Conservation (phyloP, 2,797 vertebrate species). For the Catostomus latipinnis region DNA sequence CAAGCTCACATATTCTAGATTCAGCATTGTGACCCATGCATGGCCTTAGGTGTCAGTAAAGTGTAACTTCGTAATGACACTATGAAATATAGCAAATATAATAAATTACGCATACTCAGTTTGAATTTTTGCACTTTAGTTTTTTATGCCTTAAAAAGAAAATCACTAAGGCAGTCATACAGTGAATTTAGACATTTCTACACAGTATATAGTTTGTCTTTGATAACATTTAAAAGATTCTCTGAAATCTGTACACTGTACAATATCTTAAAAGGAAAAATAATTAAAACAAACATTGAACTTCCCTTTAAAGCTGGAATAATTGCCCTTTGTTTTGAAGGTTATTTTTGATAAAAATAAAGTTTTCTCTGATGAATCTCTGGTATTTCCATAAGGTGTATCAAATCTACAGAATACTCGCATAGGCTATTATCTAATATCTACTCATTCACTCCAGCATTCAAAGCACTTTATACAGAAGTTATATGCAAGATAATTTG, state of each 20-base stretch:
- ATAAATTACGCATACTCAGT: slow-evolving; percentile 76
- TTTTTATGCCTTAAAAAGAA: slow-evolving; percentile 90
- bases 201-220: slow-evolving; percentile 90
- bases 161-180: slow-evolving; percentile 91
- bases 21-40: not conserved
- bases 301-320: slow-evolving; percentile 86
- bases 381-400: slow-evolving; percentile 25
- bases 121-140: slow-evolving; percentile 77
- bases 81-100: not conserved
- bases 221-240: slow-evolving; percentile 86
- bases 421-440: slow-evolving; percentile 7
- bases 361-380: slow-evolving; percentile 34
- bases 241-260: slow-evolving; percentile 90
- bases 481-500: slow-evolving; percentile 77
- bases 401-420: slow-evolving; percentile 86
- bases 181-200: slow-evolving; percentile 92
- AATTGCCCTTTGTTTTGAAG: slow-evolving; percentile 61
- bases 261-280: slow-evolving; percentile 78
- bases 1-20: slow-evolving; percentile 1
- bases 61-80: slow-evolving; percentile 41
- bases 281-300: slow-evolving; percentile 71
- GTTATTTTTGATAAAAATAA: slow-evolving; percentile 52
- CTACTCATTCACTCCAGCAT: slow-evolving; percentile 87
- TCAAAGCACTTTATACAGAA: slow-evolving; percentile 87
- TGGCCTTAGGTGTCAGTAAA: not conserved